A percentile compares a stretch with the other conserved stretches of the same genome.
These are phyloP conservation scores for Noctua janthina DNA, from an alignment of 2,888 invertebrate genomes.

Conservation along the genomic window DNA sequence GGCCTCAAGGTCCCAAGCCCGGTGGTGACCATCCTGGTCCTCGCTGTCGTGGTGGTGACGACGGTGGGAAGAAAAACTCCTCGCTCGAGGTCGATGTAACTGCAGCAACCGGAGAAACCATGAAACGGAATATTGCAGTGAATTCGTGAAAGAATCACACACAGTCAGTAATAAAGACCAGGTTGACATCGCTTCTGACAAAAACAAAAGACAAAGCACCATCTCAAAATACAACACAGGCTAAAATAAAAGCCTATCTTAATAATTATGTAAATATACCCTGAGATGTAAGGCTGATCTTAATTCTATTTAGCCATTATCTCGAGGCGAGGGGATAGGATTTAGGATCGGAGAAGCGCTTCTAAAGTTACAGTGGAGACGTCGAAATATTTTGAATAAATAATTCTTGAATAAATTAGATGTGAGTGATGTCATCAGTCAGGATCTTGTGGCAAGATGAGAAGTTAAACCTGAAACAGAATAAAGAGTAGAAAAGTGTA, in stretches of 20 bases:
- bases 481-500: not conserved
- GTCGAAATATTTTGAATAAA: slow-evolving; percentile 39
- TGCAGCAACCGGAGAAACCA: not conserved
- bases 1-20: not conserved
- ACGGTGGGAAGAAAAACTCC: not conserved
- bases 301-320: slow-evolving; percentile 80
- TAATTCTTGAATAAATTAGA: slow-evolving; percentile 42
- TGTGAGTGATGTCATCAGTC: not conserved
- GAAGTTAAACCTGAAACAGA: not conserved
- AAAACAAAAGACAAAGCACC: slow-evolving; percentile 28
- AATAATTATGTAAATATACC: slow-evolving; percentile 74
- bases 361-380: slow-evolving; percentile 64
- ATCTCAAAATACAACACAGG: slow-evolving; percentile 52
- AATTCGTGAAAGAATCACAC: not conserved
- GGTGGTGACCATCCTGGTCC: not conserved
- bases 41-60: not conserved
- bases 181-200: not conserved
- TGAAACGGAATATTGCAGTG: no score
- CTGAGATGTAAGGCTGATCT: slow-evolving; percentile 72
- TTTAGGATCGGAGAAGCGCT: slow-evolving; percentile 71
- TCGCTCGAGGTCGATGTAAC: not conserved
- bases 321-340: slow-evolving; percentile 69
- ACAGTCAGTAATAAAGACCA: not conserved
- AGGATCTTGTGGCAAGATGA: not conserved
- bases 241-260: slow-evolving; percentile 61